Base-by-base conservation (phyloP, 2,797 vertebrate species). In the Champsocephalus esox region DNA sequence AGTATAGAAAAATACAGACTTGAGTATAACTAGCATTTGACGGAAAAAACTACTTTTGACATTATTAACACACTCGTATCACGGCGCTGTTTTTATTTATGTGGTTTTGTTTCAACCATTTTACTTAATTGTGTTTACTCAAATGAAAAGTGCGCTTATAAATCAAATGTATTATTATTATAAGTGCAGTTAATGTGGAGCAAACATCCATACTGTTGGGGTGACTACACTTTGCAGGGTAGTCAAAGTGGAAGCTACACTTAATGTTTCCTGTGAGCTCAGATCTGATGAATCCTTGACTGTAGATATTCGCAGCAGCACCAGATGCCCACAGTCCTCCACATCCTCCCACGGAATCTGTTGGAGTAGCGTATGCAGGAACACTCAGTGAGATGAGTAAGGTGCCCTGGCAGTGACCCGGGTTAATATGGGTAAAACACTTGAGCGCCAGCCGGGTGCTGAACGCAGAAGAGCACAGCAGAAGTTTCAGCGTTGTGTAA, bases 351-450 rank as follows among this genome's bases (percentile, higher is more conserved):
- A 69, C 84, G 84, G 77, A 84, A 87, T 76, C 66, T 88, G 75
- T 80, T 81, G 55, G 83, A 88, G 80, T 65, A 83, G 77, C 84
- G 89, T 77, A 72, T 81, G 82, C 34, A 55, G 80, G 83, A 84
- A 60, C 70, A 63, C 73, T 72, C 79, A 87, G 86, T 86, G 79
- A 84, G 80, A 83, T 79, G 86, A 82, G 76, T 80, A 72, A 87
- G 81, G 81, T 86, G 86, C 77, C 81, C 84, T 92, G 91, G 90
- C 90, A 83, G 54, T 87, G 86, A 89, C 84, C 92, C 88, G 92
- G 87, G 88, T 86, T 91, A 93, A 92, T 92, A 84, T 88, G 83
- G 89, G 89, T 93, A 91, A 92, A 93, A 90, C 84, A 74, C 80
- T 83, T 21, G 56, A 79, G 82, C 73, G 80, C 79, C 84, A 74